phyloP scores from a whole-genome alignment of 1,140 invertebrate genomes.

The Condylostylus longicornis region DNA sequence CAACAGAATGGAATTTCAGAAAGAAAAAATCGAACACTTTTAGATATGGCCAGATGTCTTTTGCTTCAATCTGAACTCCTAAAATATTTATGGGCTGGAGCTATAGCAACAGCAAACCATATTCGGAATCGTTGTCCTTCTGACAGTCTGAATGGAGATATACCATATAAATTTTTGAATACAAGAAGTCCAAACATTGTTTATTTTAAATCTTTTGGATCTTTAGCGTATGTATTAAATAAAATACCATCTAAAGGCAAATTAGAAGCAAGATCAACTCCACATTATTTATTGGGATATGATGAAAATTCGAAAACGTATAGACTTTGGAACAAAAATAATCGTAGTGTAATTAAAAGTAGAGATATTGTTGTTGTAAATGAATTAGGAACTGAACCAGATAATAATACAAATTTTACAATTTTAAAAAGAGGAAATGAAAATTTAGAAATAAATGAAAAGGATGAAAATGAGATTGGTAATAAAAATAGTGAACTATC shows the following conservation, averaged over 20 bases:
- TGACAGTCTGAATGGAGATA: constrained; percentile 7
- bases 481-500: too few relatives aligned
- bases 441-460: too few relatives aligned
- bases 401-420: too few relatives aligned
- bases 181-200: constrained; percentile 20
- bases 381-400: too few relatives aligned
- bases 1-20: constrained; percentile 26
- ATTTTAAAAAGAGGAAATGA: too few relatives aligned
- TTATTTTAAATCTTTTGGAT: constrained; percentile 23
- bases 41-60: constrained; percentile 14
- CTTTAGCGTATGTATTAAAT: constrained; percentile 12
- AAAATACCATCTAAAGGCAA: constrained; percentile 8
- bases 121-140: constrained; percentile 15
- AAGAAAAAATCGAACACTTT: constrained; percentile 15
- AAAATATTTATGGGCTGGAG: constrained; percentile 13
- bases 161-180: constrained; percentile 24
- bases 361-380: too few relatives aligned
- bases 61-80: constrained; percentile 10
- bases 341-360: constrained; percentile 13
- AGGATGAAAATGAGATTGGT: too few relatives aligned
- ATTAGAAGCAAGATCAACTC: constrained; percentile 3
- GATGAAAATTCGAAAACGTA: constrained; percentile 4
- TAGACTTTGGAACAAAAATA: constrained; percentile 9
- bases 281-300: constrained; percentile 6
- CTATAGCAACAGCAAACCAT: constrained; percentile 8